Evolutionary conservation across 2,113 vertebrate species (phyloP).

Genomic region (Albula goreensis): DNA sequence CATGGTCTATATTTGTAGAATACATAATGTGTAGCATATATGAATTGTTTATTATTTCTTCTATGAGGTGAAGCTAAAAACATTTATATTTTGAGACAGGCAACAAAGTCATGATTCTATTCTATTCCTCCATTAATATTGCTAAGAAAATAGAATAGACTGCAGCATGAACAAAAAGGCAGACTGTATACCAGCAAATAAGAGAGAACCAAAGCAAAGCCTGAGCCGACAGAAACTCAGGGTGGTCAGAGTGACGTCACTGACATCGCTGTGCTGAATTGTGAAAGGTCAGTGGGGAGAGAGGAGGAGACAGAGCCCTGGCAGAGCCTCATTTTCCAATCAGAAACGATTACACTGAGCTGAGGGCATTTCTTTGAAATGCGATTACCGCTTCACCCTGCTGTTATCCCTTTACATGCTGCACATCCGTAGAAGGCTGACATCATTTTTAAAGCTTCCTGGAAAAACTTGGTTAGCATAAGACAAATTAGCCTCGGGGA

Average conservation of each 20-base stretch:
- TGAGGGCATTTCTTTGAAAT: neutral
- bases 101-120: too few species aligned
- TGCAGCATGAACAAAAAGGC: neutral
- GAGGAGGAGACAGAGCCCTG: neutral
- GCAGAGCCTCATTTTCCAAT: neutral
- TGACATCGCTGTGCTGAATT: neutral
- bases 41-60: too few species aligned
- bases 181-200: neutral
- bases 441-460: neutral
- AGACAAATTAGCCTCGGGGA: neutral
- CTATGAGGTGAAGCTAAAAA: too few species aligned
- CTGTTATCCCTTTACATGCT: neutral
- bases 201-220: neutral
- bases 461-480: neutral
- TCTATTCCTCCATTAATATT: too few species aligned
- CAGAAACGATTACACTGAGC: neutral
- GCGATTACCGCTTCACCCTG: neutral
- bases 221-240: neutral
- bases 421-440: neutral
- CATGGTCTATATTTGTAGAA: too few species aligned
- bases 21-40: too few species aligned
- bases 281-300: neutral
- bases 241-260: neutral
- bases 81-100: too few species aligned
- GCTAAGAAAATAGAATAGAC: too few species aligned